These are phyloP conservation scores for Phytoseiulus persimilis DNA, from an alignment of 2,888 invertebrate species.

Conservation along the genomic window DNA sequence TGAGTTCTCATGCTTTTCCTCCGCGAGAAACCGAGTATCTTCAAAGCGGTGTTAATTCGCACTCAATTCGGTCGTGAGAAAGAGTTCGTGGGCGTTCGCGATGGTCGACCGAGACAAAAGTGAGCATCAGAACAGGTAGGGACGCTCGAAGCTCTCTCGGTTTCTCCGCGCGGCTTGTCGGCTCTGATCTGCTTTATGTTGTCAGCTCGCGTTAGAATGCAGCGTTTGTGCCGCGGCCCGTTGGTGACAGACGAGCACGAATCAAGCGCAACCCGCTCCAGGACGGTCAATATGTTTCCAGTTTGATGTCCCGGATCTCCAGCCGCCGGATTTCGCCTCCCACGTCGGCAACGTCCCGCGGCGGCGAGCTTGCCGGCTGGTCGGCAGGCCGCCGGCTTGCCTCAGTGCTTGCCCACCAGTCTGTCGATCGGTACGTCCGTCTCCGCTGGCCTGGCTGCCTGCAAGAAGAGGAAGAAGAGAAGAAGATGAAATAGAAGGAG, in stretches of 20 bases:
- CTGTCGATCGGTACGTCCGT: background rate
- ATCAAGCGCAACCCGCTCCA: background rate
- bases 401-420: background rate
- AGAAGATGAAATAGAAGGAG: conserved; percentile 5
- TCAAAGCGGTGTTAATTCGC: background rate
- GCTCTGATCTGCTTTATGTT: background rate
- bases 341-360: background rate
- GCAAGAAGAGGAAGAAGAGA: conserved; percentile 5
- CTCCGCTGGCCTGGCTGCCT: background rate
- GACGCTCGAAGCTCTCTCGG: background rate
- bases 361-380: background rate
- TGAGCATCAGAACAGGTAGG: background rate
- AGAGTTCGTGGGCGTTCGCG: background rate
- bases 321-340: background rate
- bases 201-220: background rate
- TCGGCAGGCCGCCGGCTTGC: background rate
- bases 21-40: background rate
- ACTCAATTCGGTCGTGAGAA: background rate
- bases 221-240: background rate
- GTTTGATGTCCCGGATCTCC: background rate
- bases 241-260: background rate
- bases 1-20: background rate
- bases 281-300: background rate
- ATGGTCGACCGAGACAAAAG: background rate
- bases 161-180: background rate